These are phyloP conservation scores for Beaufortia kweichowensis DNA, from an alignment of 2,113 vertebrate genomes.

Conservation along the genomic window DNA sequence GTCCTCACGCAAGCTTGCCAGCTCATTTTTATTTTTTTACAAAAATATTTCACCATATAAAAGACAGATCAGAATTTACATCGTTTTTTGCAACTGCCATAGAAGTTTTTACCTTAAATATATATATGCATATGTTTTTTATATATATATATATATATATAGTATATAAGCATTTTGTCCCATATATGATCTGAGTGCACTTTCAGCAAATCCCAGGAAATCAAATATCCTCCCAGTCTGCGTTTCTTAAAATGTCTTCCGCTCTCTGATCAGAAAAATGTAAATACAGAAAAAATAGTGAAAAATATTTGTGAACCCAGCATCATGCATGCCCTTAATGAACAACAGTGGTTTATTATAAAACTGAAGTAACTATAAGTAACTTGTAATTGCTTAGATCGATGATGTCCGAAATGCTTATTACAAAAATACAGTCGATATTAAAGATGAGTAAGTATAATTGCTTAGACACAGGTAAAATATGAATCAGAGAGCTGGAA, in stretches of 20 bases:
- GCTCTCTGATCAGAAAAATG: conserved; percentile 17
- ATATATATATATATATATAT: conserved; percentile 52
- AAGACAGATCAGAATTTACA: conserved; percentile 74
- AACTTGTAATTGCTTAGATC: conserved; percentile 32
- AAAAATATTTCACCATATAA: conserved; percentile 81
- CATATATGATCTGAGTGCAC: conserved; percentile 54
- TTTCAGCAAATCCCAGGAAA: conserved; percentile 35
- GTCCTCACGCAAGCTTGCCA: conserved; percentile 8
- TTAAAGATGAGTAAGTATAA: conserved; percentile 27
- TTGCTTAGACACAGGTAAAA: conserved; percentile 11
- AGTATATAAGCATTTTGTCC: conserved; percentile 69
- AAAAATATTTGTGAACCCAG: conserved; percentile 45
- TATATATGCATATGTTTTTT: conserved; percentile 68
- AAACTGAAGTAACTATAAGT: conserved; percentile 57
- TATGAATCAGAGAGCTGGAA: not conserved
- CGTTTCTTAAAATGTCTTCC: conserved; percentile 4
- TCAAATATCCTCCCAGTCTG: conserved; percentile 31
- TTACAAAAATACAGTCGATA: conserved; percentile 16
- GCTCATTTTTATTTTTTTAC: conserved; percentile 67
- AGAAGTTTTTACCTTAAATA: conserved; percentile 69
- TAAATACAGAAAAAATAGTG: conserved; percentile 6
- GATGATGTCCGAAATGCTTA: conserved; percentile 29
- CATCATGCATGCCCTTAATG: conserved; percentile 40
- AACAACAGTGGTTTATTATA: conserved; percentile 59
- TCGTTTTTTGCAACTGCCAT: conserved; percentile 59